Conservation (phyloP, 2,113 vertebrate species). For the Holacanthus passer region DNA sequence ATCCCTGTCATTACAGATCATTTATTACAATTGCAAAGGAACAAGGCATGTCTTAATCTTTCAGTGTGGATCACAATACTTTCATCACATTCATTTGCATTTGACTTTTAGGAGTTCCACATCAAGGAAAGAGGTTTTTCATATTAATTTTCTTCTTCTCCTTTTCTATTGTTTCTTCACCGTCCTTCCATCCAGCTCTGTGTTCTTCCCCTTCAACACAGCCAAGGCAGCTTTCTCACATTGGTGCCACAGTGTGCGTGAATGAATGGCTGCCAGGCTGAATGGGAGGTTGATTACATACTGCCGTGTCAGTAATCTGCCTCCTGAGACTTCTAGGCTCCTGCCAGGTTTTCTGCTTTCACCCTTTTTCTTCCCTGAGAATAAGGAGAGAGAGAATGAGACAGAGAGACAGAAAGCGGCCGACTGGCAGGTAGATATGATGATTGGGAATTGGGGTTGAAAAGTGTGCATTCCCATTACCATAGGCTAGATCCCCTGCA, state of each 20-base stretch:
- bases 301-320: constrained; percentile 26
- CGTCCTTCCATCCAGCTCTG: not conserved
- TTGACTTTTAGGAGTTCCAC: not conserved
- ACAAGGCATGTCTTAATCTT: not conserved
- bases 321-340: constrained; percentile 22
- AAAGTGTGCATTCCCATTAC: constrained; percentile 28
- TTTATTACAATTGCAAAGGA: not conserved
- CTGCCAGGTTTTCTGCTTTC: constrained; percentile 20
- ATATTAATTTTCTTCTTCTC: not conserved
- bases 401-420: not conserved
- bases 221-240: not conserved
- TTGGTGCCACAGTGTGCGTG: not conserved
- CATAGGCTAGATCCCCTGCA: constrained; percentile 17
- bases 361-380: constrained; percentile 19
- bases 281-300: constrained; percentile 52
- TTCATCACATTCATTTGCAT: constrained; percentile 9
- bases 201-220: not conserved
- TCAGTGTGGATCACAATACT: not conserved
- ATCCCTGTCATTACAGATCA: not conserved
- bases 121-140: not conserved
- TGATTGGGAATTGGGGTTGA: constrained; percentile 20
- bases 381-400: constrained; percentile 3
- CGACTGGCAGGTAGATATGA: not conserved
- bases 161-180: not conserved
- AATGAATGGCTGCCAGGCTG: constrained; percentile 46